These are phyloP conservation scores for Zeugodacus cucurbitae DNA, from an alignment of 1,140 invertebrate genomes.

Conservation along the genomic window DNA sequence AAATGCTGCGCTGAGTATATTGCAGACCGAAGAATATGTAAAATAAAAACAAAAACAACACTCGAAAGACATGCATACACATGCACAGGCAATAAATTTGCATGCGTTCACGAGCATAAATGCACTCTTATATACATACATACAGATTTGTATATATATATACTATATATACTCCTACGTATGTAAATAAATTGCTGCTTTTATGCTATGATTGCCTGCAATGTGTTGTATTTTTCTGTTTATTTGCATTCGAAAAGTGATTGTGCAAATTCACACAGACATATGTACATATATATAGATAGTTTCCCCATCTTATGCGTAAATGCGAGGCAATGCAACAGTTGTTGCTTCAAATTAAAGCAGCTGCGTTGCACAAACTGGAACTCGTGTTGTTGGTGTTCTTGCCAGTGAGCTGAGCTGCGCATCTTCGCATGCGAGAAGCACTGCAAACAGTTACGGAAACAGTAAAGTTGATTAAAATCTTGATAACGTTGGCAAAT, in stretches of 20 bases:
- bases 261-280: background rate
- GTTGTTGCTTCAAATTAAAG: background rate
- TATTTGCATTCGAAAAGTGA: background rate
- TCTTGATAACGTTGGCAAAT: background rate
- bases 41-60: background rate
- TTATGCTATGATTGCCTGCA: background rate
- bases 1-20: background rate
- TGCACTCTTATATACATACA: background rate
- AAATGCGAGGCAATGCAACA: background rate
- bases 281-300: background rate
- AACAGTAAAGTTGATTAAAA: slow-evolving; percentile 30
- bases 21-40: background rate
- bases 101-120: background rate
- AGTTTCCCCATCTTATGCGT: background rate
- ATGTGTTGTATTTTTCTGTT: background rate
- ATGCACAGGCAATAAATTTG: background rate
- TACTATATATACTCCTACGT: background rate
- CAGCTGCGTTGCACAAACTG: background rate
- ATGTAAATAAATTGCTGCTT: background rate
- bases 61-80: background rate
- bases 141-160: background rate
- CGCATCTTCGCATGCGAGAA: background rate
- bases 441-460: background rate
- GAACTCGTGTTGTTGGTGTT: background rate
- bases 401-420: background rate